Base-by-base conservation (phyloP, 1,140 invertebrate genomes). In the Sweltsa coloradensis region DNA sequence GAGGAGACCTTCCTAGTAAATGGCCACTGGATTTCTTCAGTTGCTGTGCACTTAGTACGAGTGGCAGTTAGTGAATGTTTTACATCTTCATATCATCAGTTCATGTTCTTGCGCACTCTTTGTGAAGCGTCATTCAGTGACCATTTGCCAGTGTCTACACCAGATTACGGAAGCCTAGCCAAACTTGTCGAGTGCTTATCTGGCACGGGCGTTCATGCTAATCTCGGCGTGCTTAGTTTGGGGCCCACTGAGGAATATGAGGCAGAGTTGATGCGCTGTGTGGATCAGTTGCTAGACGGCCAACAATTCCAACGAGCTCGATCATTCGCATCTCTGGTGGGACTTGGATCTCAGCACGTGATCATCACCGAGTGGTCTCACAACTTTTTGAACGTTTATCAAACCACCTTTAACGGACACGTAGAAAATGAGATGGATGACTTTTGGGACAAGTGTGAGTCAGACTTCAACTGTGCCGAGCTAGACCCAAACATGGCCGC, bases 371-470 rank as follows among this genome's bases (percentile, higher is more conserved):
- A 44, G 42, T 44, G 42, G 42, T 5, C 13, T 18, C 11, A 44
- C 34, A 27, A 44, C 29, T 44, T 44, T 3, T 14, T 29, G 41
- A 21, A 16, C 42, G 34, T 1, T 7, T 26, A 5, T 0, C n/a
- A n/a, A n/a, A n/a, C n/a, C n/a, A n/a, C n/a, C n/a, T 31, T 19
- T 26, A 29, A 14, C 4, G 9, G 31, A 11, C 26, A 34, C 7
- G 5, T 25, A 31, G 44, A 42, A 14, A 21, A 21, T 27, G 42
- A 40, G 9, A 14, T 24, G 23, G 11, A n/a, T 3, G 22, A 23
- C 6, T 79, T 77, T 56, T 74, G 76, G 64, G 63, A 65, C 9
- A 59, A 70, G 50, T 78, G 75, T 53, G 69, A 76, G 40, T 53
- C 62, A 46, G 67, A 71, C 44, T 76, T 81, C 49, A 66, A 70